Evolutionary conservation across 2,888 invertebrate species (phyloP), one percentile per base, ranked within the genome.

Genomic region (Geotrupes spiniger): DNA sequence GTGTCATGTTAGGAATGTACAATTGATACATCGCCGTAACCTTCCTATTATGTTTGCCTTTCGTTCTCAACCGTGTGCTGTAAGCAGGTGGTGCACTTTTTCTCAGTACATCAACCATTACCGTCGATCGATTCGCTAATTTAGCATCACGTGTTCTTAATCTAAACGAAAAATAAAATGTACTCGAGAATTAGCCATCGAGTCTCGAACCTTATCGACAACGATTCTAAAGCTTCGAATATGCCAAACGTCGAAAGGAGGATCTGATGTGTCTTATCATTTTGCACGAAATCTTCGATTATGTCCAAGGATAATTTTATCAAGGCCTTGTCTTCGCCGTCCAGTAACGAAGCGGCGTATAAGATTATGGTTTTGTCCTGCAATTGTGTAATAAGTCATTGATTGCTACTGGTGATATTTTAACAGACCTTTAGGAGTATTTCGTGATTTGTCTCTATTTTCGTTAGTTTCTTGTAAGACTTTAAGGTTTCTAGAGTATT

Each of bases 201-300:
- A 26, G 5, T 36, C 12, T 26, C 8, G 11, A 26, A 55, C 51
- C 58, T 62, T 31, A 65, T 65, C 3, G 61, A 53, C 10, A 65
- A 36, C 5, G 60, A 53, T 57, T 65, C 64, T 40, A 66, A 33
- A 14, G 65, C 59, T 54, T 66, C 66, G 43, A 63, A 61, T 14
- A 65, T 51, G 4, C 65, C 66, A 49, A 65, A 66, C 2, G 60
- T 64, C 4, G 52, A 46, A 5, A 63, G 36, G 16, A 66, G 36
- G 14, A 45, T 37, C n/a, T 39, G 15, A 41, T 63, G 62, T 9
- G 41, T 48, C 9, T 51, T 47, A 26, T 61, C 55, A 40, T 65
- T 64, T 6, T 47, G 36, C 12, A 59, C 39, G 4, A 65, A 57
- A 46, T 61, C 58, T 42, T 63, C 62, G 11, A 66, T 40, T 43